Base-by-base conservation (phyloP, 2,888 invertebrate genomes). In the Cheilosia urbana region DNA sequence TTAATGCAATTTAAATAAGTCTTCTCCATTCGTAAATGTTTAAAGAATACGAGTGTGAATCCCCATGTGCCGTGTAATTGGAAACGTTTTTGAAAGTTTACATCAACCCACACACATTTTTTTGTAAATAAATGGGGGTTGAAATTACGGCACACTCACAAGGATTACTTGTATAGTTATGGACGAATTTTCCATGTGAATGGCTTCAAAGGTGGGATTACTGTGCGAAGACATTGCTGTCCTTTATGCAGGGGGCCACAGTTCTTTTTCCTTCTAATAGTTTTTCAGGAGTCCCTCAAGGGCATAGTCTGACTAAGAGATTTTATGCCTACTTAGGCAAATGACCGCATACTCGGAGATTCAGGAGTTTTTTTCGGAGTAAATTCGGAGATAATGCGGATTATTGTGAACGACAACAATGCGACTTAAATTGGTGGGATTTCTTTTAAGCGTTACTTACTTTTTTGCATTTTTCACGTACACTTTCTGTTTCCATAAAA, bases 161-260 rank as follows among this genome's bases (percentile, higher is more conserved):
- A 55, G 76, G 81, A 76, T 81, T 76, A 81, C 57, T 57, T 53
- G 53, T 68, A 55, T 75, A 66, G n/a, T n/a, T n/a, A 24, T 55
- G 80, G 53, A 65, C 49, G 65, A 47, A 81, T 81, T 81, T 81
- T 81, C 68, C 49, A 24, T 81, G 68, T 69, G 63, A 81, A 42
- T 51, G 63, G 49, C 40, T 69, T 62, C 17, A 55, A 27, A 30
- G 57, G 55, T 21, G 30, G 66, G 80, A 73, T 73, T 73, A 73
- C 62, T 13, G 13, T 37, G 37, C 13, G 13, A 45, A 34, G 4
- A 37, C 21, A 42, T 51, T 55, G 30, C 7, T 34, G 30, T 40
- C 30, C 19, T 37, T 21, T 73, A 21, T 9, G 17, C 6, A n/a
- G 37, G 24, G 57, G 49, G 17, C n/a, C 13, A 2, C 17, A 30